Percentiles rank a stretch among this genome's conserved stretches.
phyloP scores from a whole-genome alignment of 2,113 vertebrate genomes.

The Petaurus breviceps region DNA sequence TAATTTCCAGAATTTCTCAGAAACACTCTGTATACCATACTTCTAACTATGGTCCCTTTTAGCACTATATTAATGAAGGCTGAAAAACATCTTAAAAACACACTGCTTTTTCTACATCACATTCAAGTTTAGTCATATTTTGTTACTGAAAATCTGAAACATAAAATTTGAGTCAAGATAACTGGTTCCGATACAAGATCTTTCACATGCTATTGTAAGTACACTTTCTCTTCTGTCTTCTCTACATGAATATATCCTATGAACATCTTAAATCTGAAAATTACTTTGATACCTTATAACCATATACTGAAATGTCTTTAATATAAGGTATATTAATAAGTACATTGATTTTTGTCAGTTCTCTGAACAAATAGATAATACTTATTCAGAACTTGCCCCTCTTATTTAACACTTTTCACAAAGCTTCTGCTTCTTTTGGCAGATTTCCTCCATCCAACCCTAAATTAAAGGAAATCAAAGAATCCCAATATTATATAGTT shows the following conservation, averaged over 20 bases:
- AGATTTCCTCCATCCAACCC: background rate
- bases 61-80: background rate
- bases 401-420: too few relatives aligned
- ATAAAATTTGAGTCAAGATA: background rate
- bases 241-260: background rate
- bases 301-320: background rate
- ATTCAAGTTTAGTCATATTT: background rate
- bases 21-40: conserved; percentile 42
- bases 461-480: background rate
- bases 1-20: conserved; percentile 19
- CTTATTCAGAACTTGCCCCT: background rate
- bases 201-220: background rate
- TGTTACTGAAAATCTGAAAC: too few relatives aligned
- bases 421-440: background rate
- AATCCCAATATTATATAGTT: background rate
- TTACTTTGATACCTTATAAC: background rate
- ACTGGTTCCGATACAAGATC: background rate
- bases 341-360: background rate
- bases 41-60: background rate
- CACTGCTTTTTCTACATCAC: background rate
- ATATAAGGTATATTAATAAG: background rate
- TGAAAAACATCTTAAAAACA: conserved; percentile 39
- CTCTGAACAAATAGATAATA: background rate
- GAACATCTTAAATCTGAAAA: background rate
- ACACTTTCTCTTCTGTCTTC: background rate